Conservation (phyloP, 2,113 vertebrate genomes). For the Scomber scombrus region DNA sequence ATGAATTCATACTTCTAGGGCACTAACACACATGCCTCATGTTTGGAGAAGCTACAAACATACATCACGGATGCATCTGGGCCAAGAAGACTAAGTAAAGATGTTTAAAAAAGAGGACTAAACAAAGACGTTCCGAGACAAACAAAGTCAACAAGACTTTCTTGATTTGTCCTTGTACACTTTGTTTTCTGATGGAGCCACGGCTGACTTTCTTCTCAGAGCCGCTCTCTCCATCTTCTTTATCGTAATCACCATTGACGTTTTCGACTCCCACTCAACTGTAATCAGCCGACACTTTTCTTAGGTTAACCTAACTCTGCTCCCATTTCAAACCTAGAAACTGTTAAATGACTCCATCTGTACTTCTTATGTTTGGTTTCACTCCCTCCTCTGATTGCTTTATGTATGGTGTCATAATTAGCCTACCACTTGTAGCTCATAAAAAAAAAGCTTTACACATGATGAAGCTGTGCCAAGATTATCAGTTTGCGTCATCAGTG, state of each 20-base stretch:
- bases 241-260: constrained; percentile 44
- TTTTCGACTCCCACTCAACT: constrained; percentile 44
- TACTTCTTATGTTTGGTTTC: constrained; percentile 10
- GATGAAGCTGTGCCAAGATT: constrained; percentile 28
- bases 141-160: constrained; percentile 67
- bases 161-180: constrained; percentile 62
- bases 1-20: constrained; percentile 41
- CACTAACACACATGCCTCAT: constrained; percentile 23
- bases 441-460: constrained; percentile 39
- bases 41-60: constrained; percentile 58
- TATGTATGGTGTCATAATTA: constrained; percentile 57
- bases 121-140: constrained; percentile 65
- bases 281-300: constrained; percentile 62
- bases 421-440: constrained; percentile 18
- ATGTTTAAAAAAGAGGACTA: constrained; percentile 65
- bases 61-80: constrained; percentile 68
- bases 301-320: constrained; percentile 22
- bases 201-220: constrained; percentile 30
- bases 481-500: constrained; percentile 40
- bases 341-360: constrained; percentile 66
- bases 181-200: constrained; percentile 59
- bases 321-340: constrained; percentile 58
- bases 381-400: constrained; percentile 48
- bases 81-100: constrained; percentile 67
- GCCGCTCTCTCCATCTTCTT: constrained; percentile 20